phyloP scores from a whole-genome alignment of 2,797 vertebrate genomes.

The Scarus forsteni region DNA sequence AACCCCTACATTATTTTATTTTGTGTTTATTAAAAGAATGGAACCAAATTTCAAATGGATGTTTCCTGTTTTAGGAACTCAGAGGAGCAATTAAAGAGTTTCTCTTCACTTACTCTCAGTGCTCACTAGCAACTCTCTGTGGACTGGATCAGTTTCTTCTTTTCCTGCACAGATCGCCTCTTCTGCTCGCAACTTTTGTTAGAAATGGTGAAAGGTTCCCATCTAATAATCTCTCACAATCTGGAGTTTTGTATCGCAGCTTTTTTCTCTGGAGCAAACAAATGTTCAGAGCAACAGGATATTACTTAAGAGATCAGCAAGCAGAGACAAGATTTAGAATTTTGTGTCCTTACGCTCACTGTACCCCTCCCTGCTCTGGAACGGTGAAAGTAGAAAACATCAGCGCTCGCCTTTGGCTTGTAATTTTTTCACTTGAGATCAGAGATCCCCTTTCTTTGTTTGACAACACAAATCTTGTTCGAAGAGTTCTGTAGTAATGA shows the following conservation, averaged over 20 bases:
- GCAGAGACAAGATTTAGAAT: neutral
- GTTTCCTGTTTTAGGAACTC: conserved; percentile 60
- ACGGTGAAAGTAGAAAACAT: conserved; percentile 10
- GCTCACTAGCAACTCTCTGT: conserved; percentile 50
- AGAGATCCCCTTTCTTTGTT: neutral
- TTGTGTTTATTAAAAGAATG: conserved; percentile 46
- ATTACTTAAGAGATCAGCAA: neutral
- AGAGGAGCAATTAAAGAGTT: conserved; percentile 45
- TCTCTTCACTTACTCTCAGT: conserved; percentile 53
- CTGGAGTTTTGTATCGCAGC: conserved; percentile 34
- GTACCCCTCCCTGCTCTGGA: neutral
- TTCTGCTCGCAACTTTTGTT: conserved; percentile 45
- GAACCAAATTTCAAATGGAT: conserved; percentile 64
- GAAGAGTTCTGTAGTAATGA: no score
- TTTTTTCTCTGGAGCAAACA: conserved; percentile 26
- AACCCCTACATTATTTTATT: conserved; percentile 53
- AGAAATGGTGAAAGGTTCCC: conserved; percentile 37
- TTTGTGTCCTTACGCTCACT: neutral
- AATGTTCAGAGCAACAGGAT: conserved; percentile 16
- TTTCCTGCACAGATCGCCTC: conserved; percentile 31
- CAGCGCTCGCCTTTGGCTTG: neutral
- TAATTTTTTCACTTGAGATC: neutral
- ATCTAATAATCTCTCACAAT: conserved; percentile 42
- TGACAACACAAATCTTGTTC: conserved; percentile 34
- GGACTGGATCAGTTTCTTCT: conserved; percentile 31